Percentiles rank a stretch among this genome's conserved stretches.
Evolutionary conservation across 2,888 invertebrate genomes (phyloP).

Genomic region (Dicyrtomina minuta): DNA sequence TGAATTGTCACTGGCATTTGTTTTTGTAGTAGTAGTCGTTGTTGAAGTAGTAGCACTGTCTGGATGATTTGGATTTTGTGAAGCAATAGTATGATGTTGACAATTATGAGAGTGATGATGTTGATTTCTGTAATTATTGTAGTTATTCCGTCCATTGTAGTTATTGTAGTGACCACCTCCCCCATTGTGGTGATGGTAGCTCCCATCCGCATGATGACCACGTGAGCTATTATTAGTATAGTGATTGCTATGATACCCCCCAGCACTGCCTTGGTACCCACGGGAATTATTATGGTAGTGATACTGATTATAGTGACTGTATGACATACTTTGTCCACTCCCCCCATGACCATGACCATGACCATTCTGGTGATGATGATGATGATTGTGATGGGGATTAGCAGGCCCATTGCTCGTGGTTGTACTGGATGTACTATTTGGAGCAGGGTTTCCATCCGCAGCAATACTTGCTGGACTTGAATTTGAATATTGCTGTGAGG

Average conservation of each 20-base stretch:
- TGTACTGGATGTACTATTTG: too few relatives aligned
- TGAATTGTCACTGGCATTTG: neutral
- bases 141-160: slow-evolving; percentile 47
- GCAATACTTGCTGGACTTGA: neutral
- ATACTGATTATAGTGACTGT: slow-evolving; percentile 5
- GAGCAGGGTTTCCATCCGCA: too few relatives aligned
- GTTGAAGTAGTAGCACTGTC: neutral
- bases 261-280: slow-evolving; percentile 8
- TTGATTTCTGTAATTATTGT: slow-evolving; percentile 51
- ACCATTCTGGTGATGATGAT: slow-evolving; percentile 23
- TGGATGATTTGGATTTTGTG: neutral
- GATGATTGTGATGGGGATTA: slow-evolving; percentile 11
- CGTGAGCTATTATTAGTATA: slow-evolving; percentile 20
- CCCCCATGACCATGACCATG: slow-evolving; percentile 2
- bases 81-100: neutral
- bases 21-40: neutral
- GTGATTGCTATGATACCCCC: slow-evolving; percentile 34
- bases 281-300: slow-evolving; percentile 6
- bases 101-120: slow-evolving; percentile 41
- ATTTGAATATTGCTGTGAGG: too few relatives aligned
- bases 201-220: slow-evolving; percentile 20
- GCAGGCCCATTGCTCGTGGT: neutral
- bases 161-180: slow-evolving; percentile 36
- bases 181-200: slow-evolving; percentile 39
- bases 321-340: too few relatives aligned